phyloP scores from a whole-genome alignment of 2,113 vertebrate species.

The Lophotis ruficrista region DNA sequence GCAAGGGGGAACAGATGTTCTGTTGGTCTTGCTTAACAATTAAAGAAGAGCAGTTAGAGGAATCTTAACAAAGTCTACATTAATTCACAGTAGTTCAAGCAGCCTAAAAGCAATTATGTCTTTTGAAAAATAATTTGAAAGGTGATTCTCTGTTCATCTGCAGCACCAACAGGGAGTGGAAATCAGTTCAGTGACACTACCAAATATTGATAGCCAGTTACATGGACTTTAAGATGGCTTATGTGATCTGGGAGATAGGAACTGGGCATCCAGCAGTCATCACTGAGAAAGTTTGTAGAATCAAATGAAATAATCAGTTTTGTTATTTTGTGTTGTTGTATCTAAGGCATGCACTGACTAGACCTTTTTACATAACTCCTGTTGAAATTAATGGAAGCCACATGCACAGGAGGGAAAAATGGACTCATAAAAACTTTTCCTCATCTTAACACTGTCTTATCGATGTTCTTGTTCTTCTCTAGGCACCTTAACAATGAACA shows the following conservation, averaged over 20 bases:
- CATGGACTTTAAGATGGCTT: neutral
- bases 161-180: neutral
- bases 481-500: slow-evolving; percentile 99
- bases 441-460: neutral
- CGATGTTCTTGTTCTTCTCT: slow-evolving; percentile 45
- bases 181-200: neutral
- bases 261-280: neutral
- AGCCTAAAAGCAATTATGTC: neutral
- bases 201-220: neutral
- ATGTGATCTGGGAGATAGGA: neutral
- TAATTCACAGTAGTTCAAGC: neutral
- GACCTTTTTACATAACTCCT: neutral
- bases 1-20: neutral
- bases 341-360: neutral
- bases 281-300: neutral
- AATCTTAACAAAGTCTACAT: neutral
- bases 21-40: neutral
- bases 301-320: neutral
- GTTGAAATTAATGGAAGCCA: neutral
- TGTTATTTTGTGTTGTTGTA: neutral
- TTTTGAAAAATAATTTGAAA: neutral
- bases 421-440: neutral
- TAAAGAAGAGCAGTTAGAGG: neutral
- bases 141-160: neutral
- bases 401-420: neutral